Evolutionary conservation across 2,113 vertebrate species (phyloP), one percentile per base, ranked within the genome.

Genomic region (Cyrtonyx montezumae): DNA sequence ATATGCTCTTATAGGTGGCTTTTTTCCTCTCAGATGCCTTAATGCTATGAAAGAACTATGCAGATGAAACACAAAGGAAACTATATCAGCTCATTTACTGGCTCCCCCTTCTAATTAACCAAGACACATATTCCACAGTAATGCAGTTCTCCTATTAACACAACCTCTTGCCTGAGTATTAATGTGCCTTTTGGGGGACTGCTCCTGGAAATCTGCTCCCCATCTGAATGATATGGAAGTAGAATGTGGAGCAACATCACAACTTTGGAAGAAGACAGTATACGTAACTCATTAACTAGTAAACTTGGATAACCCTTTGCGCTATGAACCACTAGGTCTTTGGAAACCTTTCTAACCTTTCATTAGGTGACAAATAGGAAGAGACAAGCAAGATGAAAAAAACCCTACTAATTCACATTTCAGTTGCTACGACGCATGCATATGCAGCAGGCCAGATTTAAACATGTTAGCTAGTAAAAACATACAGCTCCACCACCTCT

Each of bases 41-140:
- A 81, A 68, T 73, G 32, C 42, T 90, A 90, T 90, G 66, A 79
- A 92, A 95, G 86, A 79, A 65, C 53, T 45, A 88, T 56, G 62
- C 69, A 91, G 92, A 93, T 81, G 18, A 96, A 84, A 81, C 46
- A 43, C 51, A 77, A 61, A 88, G 88, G 43, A 71, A 61, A 81
- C 49, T 51, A 56, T 70, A 81, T 56, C 74, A 68, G 69, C 30
- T 86, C 73, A 65, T 86, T 90, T 76, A 69, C 77, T 37, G 75
- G 34, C 53, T 65, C 20, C 17, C 28, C 26, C 5, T 13, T 6
- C 37, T 12, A 68, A 46, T 82, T 75, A 87, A 53, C 42, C 65
- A 68, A 51, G 37, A 59, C 45, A 86, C 10, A 34, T 65, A 93
- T 87, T 89, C 42, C 80, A 62, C 40, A 71, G n/a, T 21, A 93